Conservation (phyloP, 1,140 invertebrate species). For the Drosophila ananassae region DNA sequence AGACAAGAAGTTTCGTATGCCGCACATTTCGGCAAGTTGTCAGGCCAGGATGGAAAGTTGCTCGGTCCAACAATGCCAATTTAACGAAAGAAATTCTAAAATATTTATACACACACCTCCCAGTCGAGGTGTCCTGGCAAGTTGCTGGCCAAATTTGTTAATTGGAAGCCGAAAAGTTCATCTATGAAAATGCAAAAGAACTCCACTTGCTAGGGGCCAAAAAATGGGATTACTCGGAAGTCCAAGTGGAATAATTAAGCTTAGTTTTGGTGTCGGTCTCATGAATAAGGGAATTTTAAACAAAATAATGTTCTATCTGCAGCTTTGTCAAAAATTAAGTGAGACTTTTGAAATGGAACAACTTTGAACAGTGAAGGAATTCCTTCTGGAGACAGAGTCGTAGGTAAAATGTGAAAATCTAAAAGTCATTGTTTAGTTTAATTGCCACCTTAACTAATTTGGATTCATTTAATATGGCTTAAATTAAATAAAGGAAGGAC, state of each 20-base stretch:
- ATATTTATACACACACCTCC: slow-evolving; percentile 39
- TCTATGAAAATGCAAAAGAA: slow-evolving; percentile 43
- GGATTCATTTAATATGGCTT: too few species aligned
- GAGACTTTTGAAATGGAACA: too few species aligned
- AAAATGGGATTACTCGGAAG: slow-evolving; percentile 35
- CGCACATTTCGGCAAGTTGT: slow-evolving; percentile 75
- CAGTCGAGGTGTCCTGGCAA: slow-evolving; percentile 27
- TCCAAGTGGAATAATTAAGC: slow-evolving; percentile 11
- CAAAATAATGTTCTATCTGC: background rate
- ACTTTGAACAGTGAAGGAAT: background rate
- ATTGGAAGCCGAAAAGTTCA: slow-evolving; percentile 60
- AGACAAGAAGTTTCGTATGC: slow-evolving; percentile 44
- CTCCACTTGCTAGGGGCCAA: slow-evolving; percentile 14
- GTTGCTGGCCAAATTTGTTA: slow-evolving; percentile 53
- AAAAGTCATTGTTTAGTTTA: too few species aligned
- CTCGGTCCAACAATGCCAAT: slow-evolving; percentile 63
- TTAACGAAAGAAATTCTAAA: slow-evolving; percentile 67
- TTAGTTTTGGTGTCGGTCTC: background rate
- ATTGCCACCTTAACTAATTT: too few species aligned
- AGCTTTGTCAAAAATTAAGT: background rate
- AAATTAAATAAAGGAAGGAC: too few species aligned
- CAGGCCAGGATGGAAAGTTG: slow-evolving; percentile 60
- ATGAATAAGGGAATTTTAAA: background rate
- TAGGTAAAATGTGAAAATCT: background rate
- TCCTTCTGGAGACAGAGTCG: background rate